Evolutionary conservation across 2,888 invertebrate genomes (phyloP).

Genomic region (Philopedon plagiatum): DNA sequence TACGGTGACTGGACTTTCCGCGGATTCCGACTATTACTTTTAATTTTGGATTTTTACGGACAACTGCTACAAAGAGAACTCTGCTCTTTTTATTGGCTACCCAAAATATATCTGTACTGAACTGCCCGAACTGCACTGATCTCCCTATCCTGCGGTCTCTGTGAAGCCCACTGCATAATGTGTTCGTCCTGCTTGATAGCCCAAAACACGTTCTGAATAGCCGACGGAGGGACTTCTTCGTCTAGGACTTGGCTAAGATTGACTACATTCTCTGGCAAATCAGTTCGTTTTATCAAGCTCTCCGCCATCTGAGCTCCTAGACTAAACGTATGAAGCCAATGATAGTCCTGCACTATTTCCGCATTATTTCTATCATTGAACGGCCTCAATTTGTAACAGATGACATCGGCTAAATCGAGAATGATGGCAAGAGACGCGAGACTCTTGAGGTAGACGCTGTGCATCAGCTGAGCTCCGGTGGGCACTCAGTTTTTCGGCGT

Average conservation of each 20-base stretch:
- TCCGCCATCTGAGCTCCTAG: slow-evolving; percentile 72
- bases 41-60: too few species aligned
- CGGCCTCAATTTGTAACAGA: slow-evolving; percentile 70
- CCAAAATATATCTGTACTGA: too few species aligned
- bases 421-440: slow-evolving; percentile 72
- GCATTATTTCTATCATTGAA: slow-evolving; percentile 67
- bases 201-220: slow-evolving; percentile 71
- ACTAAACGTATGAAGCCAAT: slow-evolving; percentile 74
- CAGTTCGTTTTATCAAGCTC: slow-evolving; percentile 70
- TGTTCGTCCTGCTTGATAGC: slow-evolving; percentile 73
- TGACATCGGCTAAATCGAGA: slow-evolving; percentile 71
- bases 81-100: too few species aligned
- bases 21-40: too few species aligned
- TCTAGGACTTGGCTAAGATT: slow-evolving; percentile 55
- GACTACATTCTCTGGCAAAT: slow-evolving; percentile 68
- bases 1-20: too few species aligned
- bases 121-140: too few species aligned
- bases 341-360: slow-evolving; percentile 69
- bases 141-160: slow-evolving; percentile 77
- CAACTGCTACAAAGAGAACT: too few species aligned
- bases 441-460: slow-evolving; percentile 74
- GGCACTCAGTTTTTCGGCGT: slow-evolving; percentile 73
- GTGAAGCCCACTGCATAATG: slow-evolving; percentile 75
- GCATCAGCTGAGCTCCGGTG: slow-evolving; percentile 73
- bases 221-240: slow-evolving; percentile 56